A percentile compares a stretch with the other conserved stretches of the same genome.
phyloP scores from a whole-genome alignment of 2,888 invertebrate species.

The Nemotelus pantherinus region DNA sequence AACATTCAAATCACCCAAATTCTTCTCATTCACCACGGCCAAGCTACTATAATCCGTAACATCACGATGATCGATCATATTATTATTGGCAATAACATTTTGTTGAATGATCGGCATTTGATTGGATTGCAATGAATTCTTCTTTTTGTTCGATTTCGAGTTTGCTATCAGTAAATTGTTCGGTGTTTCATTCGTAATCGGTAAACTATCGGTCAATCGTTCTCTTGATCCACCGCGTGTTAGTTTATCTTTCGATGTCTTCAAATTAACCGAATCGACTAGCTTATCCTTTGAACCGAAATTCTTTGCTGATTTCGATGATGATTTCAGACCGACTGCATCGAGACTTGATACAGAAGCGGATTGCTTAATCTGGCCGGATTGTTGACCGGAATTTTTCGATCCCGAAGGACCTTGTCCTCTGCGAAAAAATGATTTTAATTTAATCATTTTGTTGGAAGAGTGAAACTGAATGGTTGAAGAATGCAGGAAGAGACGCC shows the following conservation, averaged over 20 bases:
- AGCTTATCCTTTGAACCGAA: constrained; percentile 63
- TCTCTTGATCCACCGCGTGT: constrained; percentile 64
- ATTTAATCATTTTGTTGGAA: constrained; percentile 82
- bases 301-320: constrained; percentile 60
- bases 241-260: constrained; percentile 54
- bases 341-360: constrained; percentile 75
- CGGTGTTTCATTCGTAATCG: constrained; percentile 48
- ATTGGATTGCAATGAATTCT: constrained; percentile 49
- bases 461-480: neutral
- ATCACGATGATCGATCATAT: constrained; percentile 51
- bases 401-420: constrained; percentile 71
- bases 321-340: constrained; percentile 67
- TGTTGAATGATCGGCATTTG: constrained; percentile 57
- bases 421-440: constrained; percentile 92
- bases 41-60: constrained; percentile 31
- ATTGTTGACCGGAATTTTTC: constrained; percentile 48
- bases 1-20: constrained; percentile 44
- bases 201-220: constrained; percentile 60
- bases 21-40: constrained; percentile 34
- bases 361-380: constrained; percentile 66
- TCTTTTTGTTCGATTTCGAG: constrained; percentile 58
- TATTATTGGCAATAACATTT: constrained; percentile 52
- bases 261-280: constrained; percentile 58
- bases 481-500: constrained; percentile 19
- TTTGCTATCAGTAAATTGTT: constrained; percentile 17